These are phyloP conservation scores for Chrysomela aeneicollis DNA, from an alignment of 2,888 invertebrate genomes.

Conservation along the genomic window DNA sequence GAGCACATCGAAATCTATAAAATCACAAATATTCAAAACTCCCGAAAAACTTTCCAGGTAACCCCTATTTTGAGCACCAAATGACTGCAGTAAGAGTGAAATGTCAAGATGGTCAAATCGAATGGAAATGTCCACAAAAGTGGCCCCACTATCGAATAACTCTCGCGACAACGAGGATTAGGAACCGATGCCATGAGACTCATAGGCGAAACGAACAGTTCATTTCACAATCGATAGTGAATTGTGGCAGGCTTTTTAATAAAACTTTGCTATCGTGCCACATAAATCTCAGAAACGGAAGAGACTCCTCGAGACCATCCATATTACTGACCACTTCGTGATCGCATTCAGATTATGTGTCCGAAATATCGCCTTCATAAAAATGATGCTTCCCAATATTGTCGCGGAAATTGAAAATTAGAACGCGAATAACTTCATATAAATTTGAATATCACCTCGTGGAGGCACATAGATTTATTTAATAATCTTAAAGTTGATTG, in stretches of 20 bases:
- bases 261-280: slow-evolving; percentile 21
- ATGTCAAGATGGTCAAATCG: not conserved
- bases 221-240: slow-evolving; percentile 14
- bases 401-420: no score
- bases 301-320: not conserved
- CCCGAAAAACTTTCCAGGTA: no score
- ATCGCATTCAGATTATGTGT: slow-evolving; percentile 13
- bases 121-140: not conserved
- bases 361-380: not conserved
- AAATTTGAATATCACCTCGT: no score
- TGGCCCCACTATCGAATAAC: not conserved
- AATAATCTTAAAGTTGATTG: no score
- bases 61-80: no score
- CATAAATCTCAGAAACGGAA: slow-evolving; percentile 13
- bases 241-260: slow-evolving; percentile 20
- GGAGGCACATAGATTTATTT: no score
- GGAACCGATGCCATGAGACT: slow-evolving; percentile 12
- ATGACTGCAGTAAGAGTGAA: no score
- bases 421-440: no score
- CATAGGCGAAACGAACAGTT: slow-evolving; percentile 13
- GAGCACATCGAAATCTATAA: no score
- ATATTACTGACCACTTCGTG: slow-evolving; percentile 19
- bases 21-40: no score
- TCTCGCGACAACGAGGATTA: not conserved
- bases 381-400: not conserved